These are phyloP conservation scores for Cantharis lateralis DNA, from an alignment of 2,888 invertebrate genomes.

Conservation along the genomic window DNA sequence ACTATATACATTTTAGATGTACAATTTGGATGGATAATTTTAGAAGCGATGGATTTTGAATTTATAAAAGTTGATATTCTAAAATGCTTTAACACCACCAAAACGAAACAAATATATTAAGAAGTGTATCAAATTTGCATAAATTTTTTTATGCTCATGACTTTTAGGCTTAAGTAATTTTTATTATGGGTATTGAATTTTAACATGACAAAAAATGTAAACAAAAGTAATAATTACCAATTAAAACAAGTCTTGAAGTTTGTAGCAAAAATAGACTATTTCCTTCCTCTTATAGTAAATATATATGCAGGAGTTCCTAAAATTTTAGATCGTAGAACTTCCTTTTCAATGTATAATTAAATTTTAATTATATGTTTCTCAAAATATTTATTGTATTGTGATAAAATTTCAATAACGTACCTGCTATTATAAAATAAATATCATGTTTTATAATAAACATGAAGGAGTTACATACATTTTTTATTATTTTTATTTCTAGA, in stretches of 20 bases:
- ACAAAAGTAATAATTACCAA: neutral
- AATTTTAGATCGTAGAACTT: neutral
- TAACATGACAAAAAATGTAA: neutral
- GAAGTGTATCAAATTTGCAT: neutral
- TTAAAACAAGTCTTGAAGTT: neutral
- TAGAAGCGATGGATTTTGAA: neutral
- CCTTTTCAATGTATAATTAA: neutral
- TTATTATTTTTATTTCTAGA: neutral
- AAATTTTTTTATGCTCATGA: neutral
- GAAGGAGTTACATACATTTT: neutral
- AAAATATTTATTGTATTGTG: constrained; percentile 11
- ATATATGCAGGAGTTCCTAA: neutral
- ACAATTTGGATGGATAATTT: neutral
- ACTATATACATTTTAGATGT: neutral
- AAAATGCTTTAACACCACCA: neutral
- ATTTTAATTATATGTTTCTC: neutral
- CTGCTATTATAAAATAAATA: constrained; percentile 7
- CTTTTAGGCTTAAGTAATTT: neutral
- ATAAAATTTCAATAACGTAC: constrained; percentile 14
- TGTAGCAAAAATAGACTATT: neutral
- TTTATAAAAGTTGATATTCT: neutral
- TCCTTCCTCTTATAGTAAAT: neutral
- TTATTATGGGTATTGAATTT: neutral
- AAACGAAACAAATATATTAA: neutral
- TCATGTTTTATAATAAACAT: neutral